phyloP scores from a whole-genome alignment of 1,140 invertebrate species.

The Listronotus oregonensis region DNA sequence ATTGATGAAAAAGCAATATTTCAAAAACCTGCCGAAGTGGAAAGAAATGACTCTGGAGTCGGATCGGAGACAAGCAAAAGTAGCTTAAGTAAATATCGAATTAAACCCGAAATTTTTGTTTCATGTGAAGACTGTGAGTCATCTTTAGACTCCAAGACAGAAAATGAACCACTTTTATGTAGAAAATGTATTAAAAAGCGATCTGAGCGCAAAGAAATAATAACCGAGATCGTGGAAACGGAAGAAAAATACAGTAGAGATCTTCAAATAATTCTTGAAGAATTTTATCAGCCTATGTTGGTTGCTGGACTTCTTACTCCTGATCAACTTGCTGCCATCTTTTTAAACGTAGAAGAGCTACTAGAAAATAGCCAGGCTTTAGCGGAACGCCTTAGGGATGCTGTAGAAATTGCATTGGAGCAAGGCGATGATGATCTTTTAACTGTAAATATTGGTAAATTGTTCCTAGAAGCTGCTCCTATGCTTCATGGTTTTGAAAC shows the following conservation, averaged over 20 bases:
- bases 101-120: constrained; percentile 58
- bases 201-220: constrained; percentile 90
- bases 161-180: constrained; percentile 78
- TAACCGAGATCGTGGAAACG: constrained; percentile 94
- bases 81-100: constrained; percentile 74
- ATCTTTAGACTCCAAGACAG: constrained; percentile 69
- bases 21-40: constrained; percentile 69
- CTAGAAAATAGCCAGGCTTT: constrained; percentile 86
- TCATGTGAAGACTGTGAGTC: constrained; percentile 80
- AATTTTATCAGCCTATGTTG: constrained; percentile 92
- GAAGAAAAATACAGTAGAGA: constrained; percentile 95
- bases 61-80: constrained; percentile 90
- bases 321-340: constrained; percentile 86
- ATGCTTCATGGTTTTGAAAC: constrained; percentile 94
- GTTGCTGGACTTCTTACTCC: constrained; percentile 82
- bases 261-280: constrained; percentile 87
- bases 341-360: constrained; percentile 92
- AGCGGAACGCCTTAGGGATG: constrained; percentile 83
- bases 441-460: constrained; percentile 87
- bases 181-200: constrained; percentile 85
- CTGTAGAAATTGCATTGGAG: constrained; percentile 82
- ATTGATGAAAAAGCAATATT: constrained; percentile 58
- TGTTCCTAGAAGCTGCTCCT: constrained; percentile 88
- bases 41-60: constrained; percentile 91
- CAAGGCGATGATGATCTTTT: constrained; percentile 79